phyloP scores from a whole-genome alignment of 2,888 invertebrate species.

The Hedychridium roseum region DNA sequence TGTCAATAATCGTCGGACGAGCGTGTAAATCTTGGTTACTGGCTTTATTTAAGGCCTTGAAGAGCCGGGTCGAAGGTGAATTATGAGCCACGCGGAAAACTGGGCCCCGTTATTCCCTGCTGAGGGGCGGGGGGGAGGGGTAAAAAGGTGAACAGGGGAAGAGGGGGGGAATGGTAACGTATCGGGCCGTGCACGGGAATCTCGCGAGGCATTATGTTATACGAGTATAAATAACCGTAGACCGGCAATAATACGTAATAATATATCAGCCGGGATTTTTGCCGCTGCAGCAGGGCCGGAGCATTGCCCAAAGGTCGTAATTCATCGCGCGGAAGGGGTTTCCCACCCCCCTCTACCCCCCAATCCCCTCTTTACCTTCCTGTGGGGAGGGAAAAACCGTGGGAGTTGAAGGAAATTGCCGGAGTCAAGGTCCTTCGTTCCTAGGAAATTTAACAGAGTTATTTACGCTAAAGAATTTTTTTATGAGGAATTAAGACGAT shows the following conservation, averaged over 20 bases:
- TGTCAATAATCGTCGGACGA: no score
- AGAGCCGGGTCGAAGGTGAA: no score
- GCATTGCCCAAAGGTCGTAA: conserved; percentile 61
- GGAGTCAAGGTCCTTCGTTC: no score
- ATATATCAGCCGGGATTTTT: conserved; percentile 65
- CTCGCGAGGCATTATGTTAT: conserved; percentile 62
- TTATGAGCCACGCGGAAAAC: conserved; percentile 62
- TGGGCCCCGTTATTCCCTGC: conserved; percentile 46
- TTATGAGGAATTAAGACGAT: no score
- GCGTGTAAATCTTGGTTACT: no score
- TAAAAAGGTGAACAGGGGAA: conserved; percentile 5
- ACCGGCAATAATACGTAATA: conserved; percentile 64
- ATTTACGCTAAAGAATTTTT: no score
- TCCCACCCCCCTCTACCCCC: no score
- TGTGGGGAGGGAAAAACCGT: no score
- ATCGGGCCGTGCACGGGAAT: conserved; percentile 54
- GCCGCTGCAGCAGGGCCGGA: conserved; percentile 57
- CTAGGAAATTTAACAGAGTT: no score
- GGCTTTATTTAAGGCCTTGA: no score
- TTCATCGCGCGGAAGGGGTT: conserved; percentile 61
- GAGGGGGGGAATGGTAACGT: conserved; percentile 41
- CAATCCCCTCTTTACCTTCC: no score
- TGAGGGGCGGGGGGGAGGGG: conserved; percentile 9
- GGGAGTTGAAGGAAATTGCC: no score
- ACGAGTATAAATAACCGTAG: conserved; percentile 64